Evolutionary conservation across 2,888 invertebrate genomes (phyloP).

Genomic region (Cerastoderma edule): DNA sequence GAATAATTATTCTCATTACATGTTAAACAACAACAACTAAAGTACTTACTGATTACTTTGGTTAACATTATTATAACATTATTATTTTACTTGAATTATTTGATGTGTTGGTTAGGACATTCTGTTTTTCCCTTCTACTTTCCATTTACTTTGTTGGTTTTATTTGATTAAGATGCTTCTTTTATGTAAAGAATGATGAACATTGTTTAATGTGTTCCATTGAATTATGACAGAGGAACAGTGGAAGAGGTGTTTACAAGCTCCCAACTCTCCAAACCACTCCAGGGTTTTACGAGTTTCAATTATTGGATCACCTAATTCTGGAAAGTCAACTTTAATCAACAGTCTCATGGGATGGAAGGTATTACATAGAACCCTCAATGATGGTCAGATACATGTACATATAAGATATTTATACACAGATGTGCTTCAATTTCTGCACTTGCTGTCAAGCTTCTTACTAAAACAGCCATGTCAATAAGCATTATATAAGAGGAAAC

Average conservation of each 20-base stretch:
- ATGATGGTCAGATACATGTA: too few species aligned
- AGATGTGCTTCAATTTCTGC: too few species aligned
- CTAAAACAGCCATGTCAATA: neutral
- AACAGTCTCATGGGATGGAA: conserved; percentile 90
- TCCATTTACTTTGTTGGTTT: neutral
- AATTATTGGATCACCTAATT: conserved; percentile 96
- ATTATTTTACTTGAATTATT: neutral
- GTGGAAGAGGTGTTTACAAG: conserved; percentile 41
- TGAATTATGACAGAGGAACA: conserved; percentile 64
- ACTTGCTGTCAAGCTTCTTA: neutral
- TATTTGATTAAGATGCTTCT: neutral
- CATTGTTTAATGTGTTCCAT: neutral
- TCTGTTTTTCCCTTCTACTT: conserved; percentile 1
- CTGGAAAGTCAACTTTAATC: conserved; percentile 97
- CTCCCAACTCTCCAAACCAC: conserved; percentile 71
- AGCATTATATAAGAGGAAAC: too few species aligned
- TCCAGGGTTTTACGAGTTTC: conserved; percentile 86
- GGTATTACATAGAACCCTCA: conserved; percentile 59
- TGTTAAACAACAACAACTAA: too few species aligned
- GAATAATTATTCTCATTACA: too few species aligned
- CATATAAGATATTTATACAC: too few species aligned
- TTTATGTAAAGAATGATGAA: neutral
- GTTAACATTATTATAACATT: neutral
- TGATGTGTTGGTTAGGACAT: neutral
- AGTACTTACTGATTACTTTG: too few species aligned